phyloP scores from a whole-genome alignment of 2,797 vertebrate genomes.

The Heterohyrax brucei region DNA sequence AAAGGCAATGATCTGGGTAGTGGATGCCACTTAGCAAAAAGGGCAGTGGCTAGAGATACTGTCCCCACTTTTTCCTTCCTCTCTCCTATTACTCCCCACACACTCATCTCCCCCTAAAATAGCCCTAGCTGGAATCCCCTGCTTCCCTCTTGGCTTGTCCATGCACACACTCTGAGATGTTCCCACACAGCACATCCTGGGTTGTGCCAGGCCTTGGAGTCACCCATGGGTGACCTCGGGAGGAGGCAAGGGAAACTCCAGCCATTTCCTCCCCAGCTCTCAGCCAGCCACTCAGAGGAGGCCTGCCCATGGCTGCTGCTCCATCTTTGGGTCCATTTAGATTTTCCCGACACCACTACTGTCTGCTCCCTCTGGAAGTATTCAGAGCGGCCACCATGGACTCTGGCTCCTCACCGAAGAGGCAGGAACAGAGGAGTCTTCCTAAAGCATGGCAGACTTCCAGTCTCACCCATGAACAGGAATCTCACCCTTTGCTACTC shows the following conservation, averaged over 20 bases:
- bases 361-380: not conserved
- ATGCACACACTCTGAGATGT: not conserved
- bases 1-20: not conserved
- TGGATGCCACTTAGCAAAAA: not conserved
- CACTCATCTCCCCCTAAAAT: not conserved
- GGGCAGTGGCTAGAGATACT: not conserved
- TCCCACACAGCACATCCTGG: not conserved
- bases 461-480: not conserved
- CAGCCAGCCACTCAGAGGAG: not conserved
- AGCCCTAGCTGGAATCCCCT: not conserved
- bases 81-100: not conserved
- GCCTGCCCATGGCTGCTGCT: not conserved
- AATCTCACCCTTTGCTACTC: not conserved
- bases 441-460: not conserved
- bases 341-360: not conserved
- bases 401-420: not conserved
- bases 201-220: not conserved
- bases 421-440: not conserved
- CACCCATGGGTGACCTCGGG: not conserved
- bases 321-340: not conserved
- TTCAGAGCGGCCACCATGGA: not conserved
- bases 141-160: not conserved
- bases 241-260: not conserved
- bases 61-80: not conserved
- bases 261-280: not conserved